phyloP scores from a whole-genome alignment of 2,888 invertebrate species.

The Hyles lineata region DNA sequence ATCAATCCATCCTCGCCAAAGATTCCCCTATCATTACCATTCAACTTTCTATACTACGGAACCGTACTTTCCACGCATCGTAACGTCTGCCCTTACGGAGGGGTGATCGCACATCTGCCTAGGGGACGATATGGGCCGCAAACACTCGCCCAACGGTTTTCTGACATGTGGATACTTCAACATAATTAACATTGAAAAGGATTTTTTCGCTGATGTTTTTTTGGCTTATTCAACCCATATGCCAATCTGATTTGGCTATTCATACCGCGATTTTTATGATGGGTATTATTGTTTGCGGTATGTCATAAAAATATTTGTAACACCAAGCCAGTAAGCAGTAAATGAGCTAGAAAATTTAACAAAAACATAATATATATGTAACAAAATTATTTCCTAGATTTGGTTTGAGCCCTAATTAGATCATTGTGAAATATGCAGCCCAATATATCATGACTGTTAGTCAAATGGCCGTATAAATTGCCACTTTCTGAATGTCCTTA shows the following conservation, averaged over 20 bases:
- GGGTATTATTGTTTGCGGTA: background rate
- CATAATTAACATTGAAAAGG: slow-evolving; percentile 25
- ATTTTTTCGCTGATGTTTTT: slow-evolving; percentile 32
- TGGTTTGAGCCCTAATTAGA: too few species aligned
- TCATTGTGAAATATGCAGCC: too few species aligned
- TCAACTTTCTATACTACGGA: background rate
- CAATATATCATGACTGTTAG: background rate
- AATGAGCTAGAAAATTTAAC: too few species aligned
- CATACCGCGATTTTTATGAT: background rate
- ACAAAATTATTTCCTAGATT: too few species aligned
- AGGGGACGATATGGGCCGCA: slow-evolving; percentile 37
- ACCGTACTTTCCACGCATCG: background rate
- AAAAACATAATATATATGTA: too few species aligned
- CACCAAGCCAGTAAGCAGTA: too few species aligned
- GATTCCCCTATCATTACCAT: too few species aligned
- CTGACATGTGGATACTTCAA: slow-evolving; percentile 47
- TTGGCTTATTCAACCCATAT: background rate
- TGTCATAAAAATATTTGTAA: background rate
- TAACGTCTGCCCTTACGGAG: background rate
- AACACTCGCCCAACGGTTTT: slow-evolving; percentile 54
- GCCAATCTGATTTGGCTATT: background rate
- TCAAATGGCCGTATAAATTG: background rate
- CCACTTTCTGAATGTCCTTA: slow-evolving; percentile 9
- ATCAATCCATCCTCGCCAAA: too few species aligned
- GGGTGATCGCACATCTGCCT: slow-evolving; percentile 31